phyloP scores from a whole-genome alignment of 1,140 invertebrate genomes.

The Daktulosphaira vitifoliae region DNA sequence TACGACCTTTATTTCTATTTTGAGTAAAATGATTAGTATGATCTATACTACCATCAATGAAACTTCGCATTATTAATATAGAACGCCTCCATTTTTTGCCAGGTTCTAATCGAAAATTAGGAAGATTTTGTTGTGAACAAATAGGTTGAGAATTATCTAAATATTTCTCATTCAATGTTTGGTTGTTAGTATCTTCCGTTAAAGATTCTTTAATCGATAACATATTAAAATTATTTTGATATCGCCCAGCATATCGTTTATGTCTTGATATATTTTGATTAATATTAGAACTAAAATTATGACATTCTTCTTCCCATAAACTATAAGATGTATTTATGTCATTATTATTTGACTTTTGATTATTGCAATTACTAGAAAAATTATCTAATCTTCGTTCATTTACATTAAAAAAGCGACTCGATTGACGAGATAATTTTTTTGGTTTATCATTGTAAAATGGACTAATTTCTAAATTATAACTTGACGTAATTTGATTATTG shows the following conservation, averaged over 20 bases:
- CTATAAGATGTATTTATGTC: neutral
- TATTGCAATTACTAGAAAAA: no score
- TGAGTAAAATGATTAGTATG: neutral
- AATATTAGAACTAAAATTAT: neutral
- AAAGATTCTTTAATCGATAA: neutral
- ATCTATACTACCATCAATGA: neutral
- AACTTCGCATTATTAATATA: neutral
- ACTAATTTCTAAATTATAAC: no score
- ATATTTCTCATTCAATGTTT: neutral
- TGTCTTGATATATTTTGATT: neutral
- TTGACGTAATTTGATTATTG: no score
- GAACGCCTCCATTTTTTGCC: conserved; percentile 24
- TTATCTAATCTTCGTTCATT: no score
- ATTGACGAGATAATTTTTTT: no score
- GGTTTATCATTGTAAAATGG: no score
- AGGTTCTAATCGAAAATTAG: conserved; percentile 6
- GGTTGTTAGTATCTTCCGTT: neutral
- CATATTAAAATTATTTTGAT: neutral
- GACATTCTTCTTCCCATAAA: neutral
- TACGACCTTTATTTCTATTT: conserved; percentile 11
- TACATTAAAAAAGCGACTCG: no score
- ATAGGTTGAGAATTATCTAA: neutral
- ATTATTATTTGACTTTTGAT: neutral
- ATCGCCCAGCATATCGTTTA: conserved; percentile 14
- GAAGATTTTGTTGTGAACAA: neutral